phyloP scores from a whole-genome alignment of 1,140 invertebrate genomes.

The Proales similis region DNA sequence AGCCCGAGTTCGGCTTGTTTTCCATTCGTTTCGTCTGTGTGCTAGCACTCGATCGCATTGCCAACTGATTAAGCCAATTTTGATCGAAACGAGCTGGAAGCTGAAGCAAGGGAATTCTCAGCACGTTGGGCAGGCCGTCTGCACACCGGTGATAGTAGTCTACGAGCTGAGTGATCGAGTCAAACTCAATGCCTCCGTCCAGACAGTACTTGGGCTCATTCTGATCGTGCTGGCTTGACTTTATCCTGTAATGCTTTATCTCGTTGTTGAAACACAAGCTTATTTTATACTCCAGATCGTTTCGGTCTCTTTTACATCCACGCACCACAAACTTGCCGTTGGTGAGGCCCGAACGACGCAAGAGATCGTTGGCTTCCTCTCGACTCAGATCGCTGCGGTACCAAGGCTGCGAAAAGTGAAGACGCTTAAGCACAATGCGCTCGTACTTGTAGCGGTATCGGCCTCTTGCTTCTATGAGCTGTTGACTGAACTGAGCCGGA shows the following conservation, averaged over 20 bases:
- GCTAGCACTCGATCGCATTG: no score
- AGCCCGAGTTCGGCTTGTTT: no score
- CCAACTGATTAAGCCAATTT: no score
- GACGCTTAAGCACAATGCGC: conserved; percentile 42
- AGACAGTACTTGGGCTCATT: conserved; percentile 49
- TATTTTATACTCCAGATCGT: conserved; percentile 39
- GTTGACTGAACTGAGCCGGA: neutral
- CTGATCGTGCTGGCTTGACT: conserved; percentile 43
- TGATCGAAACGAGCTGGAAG: no score
- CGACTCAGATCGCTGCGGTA: conserved; percentile 46
- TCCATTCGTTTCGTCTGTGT: no score
- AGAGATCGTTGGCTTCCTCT: conserved; percentile 45
- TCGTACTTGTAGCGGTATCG: conserved; percentile 40
- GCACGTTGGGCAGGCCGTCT: conserved; percentile 5
- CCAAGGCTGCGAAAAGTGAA: conserved; percentile 49
- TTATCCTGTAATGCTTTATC: conserved; percentile 55
- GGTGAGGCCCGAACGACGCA: conserved; percentile 42
- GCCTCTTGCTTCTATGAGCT: conserved; percentile 38
- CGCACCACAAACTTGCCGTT: conserved; percentile 49
- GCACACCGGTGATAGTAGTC: conserved; percentile 36
- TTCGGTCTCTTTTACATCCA: neutral
- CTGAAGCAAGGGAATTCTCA: conserved; percentile 10
- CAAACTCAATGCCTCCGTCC: conserved; percentile 56
- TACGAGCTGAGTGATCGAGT: conserved; percentile 39
- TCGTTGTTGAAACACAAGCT: conserved; percentile 50